Base-by-base conservation (phyloP, 2,888 invertebrate genomes). In the Dryobota labecula region DNA sequence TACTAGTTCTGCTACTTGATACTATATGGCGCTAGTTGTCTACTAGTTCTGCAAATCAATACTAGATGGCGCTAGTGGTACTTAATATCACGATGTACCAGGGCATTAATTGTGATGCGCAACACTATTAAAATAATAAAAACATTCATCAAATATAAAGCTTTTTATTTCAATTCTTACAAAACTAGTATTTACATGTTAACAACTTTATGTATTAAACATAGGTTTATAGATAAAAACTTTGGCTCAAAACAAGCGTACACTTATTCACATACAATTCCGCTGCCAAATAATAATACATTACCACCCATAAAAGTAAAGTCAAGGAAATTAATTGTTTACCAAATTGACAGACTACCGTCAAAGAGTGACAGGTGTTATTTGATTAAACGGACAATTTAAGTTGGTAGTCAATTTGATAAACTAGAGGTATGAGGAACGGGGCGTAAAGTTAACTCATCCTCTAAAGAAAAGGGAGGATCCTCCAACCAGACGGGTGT, bases 151-250 rank as follows among this genome's bases (percentile, higher is more conserved):
- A 78, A 76, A 71, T 78, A 81, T 67, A 78, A 70, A 76, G 76
- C 60, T 11, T 60, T 78, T 76, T 70, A 80, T 76, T 78, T 9
- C 1, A 76, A 15, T 64, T 73, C 69, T 76, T 78, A 78, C 27
- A 78, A 76, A 78, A 81, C 63, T 80, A 70, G 53, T 27, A 51
- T 73, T 45, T 76, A 73, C 76, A 73, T n/a, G 8, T 66, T 62
- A 47, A 56, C 68, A 74, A 41, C 6, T 11, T 67, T 27, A 67
- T 24, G 15, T 33, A 45, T 24, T 63, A 38, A 51, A 58, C 2
- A 66, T 30, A 63, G 36, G 41, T 58, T 66, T 15, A n/a, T n/a
- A 38, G 15, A 38, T 18, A 2, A 68, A 53, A 45, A 54, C 43
- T 53, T 69, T 69, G 70, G 70, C 70, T 69, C 45, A 43, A 5